Conservation (phyloP, 2,888 invertebrate genomes). For the Chydorus sphaericus region DNA sequence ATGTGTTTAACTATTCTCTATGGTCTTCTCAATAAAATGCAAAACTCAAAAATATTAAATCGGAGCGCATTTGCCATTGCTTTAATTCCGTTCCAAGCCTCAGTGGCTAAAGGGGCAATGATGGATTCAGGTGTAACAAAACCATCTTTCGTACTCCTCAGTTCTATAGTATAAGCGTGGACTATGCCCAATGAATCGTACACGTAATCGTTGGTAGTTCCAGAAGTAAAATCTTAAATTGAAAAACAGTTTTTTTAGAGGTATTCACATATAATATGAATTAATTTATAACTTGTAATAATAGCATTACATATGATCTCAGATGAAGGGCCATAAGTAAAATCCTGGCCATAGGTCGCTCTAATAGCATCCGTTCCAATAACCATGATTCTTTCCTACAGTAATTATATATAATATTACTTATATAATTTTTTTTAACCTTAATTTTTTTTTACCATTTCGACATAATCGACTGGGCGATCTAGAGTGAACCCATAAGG, state of each 20-base stretch:
- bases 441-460: constrained; percentile 18
- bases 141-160: constrained; percentile 11
- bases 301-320: constrained; percentile 17
- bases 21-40: no score
- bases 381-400: constrained; percentile 4
- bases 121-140: constrained; percentile 8
- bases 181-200: constrained; percentile 6
- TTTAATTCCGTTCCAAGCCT: constrained; percentile 54
- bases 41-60: no score
- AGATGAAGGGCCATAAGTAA: constrained; percentile 20
- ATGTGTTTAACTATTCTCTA: no score
- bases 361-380: constrained; percentile 20
- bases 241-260: neutral
- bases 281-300: neutral
- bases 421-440: neutral
- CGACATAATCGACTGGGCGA: constrained; percentile 25
- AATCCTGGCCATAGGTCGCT: constrained; percentile 24
- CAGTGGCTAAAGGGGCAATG: constrained; percentile 45
- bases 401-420: neutral
- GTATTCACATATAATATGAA: no score
- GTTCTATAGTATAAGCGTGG: constrained; percentile 9
- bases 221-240: constrained; percentile 9
- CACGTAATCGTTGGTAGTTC: constrained; percentile 13
- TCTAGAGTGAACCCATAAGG: constrained; percentile 31
- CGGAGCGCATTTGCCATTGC: constrained; percentile 15